A percentile compares a stretch with the other conserved stretches of the same genome.
These are phyloP conservation scores for Pseudorhombus dupliciocellatus DNA, from an alignment of 2,113 vertebrate genomes.

Conservation along the genomic window DNA sequence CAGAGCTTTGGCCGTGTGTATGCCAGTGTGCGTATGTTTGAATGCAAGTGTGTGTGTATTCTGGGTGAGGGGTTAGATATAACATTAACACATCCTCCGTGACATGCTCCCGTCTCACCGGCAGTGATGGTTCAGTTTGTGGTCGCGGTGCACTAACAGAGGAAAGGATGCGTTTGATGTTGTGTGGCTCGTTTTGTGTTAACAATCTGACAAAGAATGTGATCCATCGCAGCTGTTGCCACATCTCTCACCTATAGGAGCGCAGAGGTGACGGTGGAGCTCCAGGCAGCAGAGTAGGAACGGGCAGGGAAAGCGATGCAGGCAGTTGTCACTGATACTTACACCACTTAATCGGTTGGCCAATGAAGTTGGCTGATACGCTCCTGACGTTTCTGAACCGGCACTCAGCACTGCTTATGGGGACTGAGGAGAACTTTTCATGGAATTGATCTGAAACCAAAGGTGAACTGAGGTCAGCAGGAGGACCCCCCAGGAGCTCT, in stretches of 20 bases:
- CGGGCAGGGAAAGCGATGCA: not conserved
- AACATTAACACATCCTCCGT: constrained; percentile 23
- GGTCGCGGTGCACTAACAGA: constrained; percentile 13
- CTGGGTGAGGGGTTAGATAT: not conserved
- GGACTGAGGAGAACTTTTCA: not conserved
- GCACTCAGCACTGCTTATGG: too few species aligned
- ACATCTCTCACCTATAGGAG: constrained; percentile 47
- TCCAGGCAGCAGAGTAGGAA: constrained; percentile 24
- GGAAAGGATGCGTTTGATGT: constrained; percentile 62
- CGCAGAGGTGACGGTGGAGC: constrained; percentile 18
- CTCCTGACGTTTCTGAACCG: not conserved
- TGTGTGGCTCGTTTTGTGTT: constrained; percentile 60
- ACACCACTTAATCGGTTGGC: too few species aligned
- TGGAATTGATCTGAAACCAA: not conserved
- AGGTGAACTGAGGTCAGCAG: not conserved
- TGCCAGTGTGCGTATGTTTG: constrained; percentile 2
- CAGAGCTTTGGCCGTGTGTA: constrained; percentile 30
- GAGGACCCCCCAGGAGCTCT: not conserved
- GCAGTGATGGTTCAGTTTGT: constrained; percentile 13
- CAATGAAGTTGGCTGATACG: not conserved
- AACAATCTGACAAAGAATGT: constrained; percentile 60
- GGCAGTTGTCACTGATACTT: not conserved
- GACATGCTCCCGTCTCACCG: constrained; percentile 26
- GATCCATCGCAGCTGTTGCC: constrained; percentile 60
- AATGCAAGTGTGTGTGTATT: constrained; percentile 8